Evolutionary conservation across 37 sponge, comb jelly and placozoan species (phyloP).

Genomic region (Dysidea cf. avara): DNA sequence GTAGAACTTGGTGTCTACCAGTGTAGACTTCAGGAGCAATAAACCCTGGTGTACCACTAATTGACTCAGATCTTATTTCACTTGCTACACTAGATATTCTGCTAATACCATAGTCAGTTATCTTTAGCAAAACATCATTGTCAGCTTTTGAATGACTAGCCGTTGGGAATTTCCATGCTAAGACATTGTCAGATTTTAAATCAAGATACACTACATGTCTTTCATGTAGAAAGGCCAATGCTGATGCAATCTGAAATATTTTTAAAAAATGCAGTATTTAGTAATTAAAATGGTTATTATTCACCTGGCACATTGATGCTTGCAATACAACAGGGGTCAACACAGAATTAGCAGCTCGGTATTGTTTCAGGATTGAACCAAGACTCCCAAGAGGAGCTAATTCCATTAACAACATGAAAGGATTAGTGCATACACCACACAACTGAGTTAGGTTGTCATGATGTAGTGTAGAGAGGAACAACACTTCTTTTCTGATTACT

Average conservation of each 20-base stretch:
- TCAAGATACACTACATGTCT: conserved; percentile 73
- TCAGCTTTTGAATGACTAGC: conserved; percentile 2
- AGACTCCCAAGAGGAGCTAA: conserved; percentile 79
- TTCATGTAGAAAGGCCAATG: conserved; percentile 74
- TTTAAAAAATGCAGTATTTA: no score
- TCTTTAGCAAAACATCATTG: conserved; percentile 65
- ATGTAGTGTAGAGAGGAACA: conserved; percentile 56
- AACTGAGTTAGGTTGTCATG: conserved; percentile 59
- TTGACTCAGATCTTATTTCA: conserved; percentile 27
- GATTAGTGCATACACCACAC: conserved; percentile 47
- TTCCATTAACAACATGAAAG: conserved; percentile 68
- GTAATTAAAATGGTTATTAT: neutral
- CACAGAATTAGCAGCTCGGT: conserved; percentile 6
- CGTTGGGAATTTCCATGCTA: conserved; percentile 87
- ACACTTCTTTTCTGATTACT: conserved; percentile 71
- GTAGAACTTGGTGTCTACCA: conserved; percentile 36
- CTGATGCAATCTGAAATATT: no score
- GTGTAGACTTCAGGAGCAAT: conserved; percentile 83
- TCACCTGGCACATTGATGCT: conserved; percentile 34
- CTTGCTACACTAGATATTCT: conserved; percentile 42
- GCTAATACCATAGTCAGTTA: conserved; percentile 87
- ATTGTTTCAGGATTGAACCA: conserved; percentile 60
- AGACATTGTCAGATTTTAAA: conserved; percentile 79
- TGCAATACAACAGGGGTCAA: conserved; percentile 69
- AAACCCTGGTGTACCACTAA: conserved; percentile 84